Base-by-base conservation (phyloP, 1,140 invertebrate species). In the Drosophila equinoxialis region DNA sequence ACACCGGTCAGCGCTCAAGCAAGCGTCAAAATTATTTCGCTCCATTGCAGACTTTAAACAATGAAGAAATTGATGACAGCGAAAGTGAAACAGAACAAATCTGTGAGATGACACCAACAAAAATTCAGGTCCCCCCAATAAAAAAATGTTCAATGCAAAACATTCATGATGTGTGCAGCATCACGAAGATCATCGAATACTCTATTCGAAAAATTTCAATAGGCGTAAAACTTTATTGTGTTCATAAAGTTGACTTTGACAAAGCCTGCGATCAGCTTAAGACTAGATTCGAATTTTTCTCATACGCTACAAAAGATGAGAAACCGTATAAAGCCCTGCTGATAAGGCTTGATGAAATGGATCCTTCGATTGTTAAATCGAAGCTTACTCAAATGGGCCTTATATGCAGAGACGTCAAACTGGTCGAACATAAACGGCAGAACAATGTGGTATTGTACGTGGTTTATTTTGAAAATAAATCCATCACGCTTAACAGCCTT, bases 391-490 rank as follows among this genome's bases (percentile, higher is more conserved):
- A 54, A 54, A 23, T 54, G 48, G 64, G 48, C 33, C 62, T 65
- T 10, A 42, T 54, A 33, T 65, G 62, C 23, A 39, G 30, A n/a
- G 62, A 55, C 23, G 42, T 65, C 10, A 65, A 55, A 35, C 33
- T 65, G 26, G 45, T 65, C 11, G 41, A 54, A 37, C 6, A 45
- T n/a, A 65, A 65, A 30, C 26, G 45, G 41, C 62, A 42, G n/a
- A 55, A 54, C 62, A 65, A 37, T 33, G 17, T n/a, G 11, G 17
- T 30, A 5, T 42, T 54, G 13, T 65, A 65, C 62, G 62, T 65
- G 62, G 62, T 65, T 26, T 65, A 65, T 54, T 65, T 54, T 45
- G 14, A 17, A 26, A 51, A 45, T 14, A 65, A 65, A 55, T 65
- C 45, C 20, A 65, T 54, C 23, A 54, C 51, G 26, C 45, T 65